These are phyloP conservation scores for Lochmaea capreae DNA, from an alignment of 2,888 invertebrate genomes.

Conservation along the genomic window DNA sequence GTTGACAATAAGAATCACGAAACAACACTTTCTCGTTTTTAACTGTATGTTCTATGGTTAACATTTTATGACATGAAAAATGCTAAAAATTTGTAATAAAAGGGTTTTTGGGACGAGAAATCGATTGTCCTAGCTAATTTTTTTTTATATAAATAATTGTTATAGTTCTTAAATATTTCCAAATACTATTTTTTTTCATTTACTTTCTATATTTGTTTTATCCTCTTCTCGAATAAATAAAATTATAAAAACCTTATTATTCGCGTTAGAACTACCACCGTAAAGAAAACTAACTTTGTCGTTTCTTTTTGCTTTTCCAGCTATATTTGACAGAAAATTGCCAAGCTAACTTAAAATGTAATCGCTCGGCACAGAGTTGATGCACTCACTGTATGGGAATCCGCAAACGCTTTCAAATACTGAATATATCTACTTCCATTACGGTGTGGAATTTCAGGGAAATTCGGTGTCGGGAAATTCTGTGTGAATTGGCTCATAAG, in stretches of 20 bases:
- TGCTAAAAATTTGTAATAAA: no score
- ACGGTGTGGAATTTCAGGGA: slow-evolving; percentile 23
- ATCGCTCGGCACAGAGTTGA: slow-evolving; percentile 20
- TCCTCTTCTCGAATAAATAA: background rate
- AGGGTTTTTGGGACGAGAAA: no score
- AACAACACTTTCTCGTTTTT: no score
- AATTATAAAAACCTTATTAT: slow-evolving; percentile 10
- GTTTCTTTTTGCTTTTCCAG: slow-evolving; percentile 2
- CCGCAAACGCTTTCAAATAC: slow-evolving; percentile 33
- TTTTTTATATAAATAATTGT: no score
- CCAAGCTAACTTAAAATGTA: slow-evolving; percentile 25
- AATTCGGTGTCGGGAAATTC: slow-evolving; percentile 13
- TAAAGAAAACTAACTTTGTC: background rate
- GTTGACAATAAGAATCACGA: no score
- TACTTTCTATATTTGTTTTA: background rate
- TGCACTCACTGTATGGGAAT: slow-evolving; percentile 28
- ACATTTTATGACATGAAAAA: no score
- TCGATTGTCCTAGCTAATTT: no score
- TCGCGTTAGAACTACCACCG: background rate
- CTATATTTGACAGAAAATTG: slow-evolving; percentile 34
- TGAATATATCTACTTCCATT: slow-evolving; percentile 27
- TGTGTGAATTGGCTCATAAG: slow-evolving; percentile 19
- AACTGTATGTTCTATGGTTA: no score
- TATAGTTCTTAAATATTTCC: background rate
- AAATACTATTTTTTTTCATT: background rate